Base-by-base conservation (phyloP, 1,140 invertebrate genomes). In the Ptiloglossa arizonensis region DNA sequence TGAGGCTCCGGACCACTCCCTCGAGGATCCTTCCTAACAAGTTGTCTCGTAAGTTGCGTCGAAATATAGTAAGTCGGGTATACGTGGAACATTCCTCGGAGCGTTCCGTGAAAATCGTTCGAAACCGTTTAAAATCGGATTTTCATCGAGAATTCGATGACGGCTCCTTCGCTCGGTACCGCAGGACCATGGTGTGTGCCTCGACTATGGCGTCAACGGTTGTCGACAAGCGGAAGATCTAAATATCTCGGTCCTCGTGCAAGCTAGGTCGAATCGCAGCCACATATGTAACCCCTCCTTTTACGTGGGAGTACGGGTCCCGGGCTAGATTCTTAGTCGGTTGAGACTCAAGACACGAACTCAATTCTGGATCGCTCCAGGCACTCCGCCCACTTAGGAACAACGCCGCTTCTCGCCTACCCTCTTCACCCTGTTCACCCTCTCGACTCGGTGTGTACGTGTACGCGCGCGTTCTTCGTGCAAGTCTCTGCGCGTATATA, bases 261-360 rank as follows among this genome's bases (percentile, higher is more conserved):
- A 72, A 59, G 50, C 32, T 38, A 29, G 46, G 56, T 59, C 24
- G 63, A 35, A 54, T 64, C 72, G 62, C n/a, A 57, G 38, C 63
- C 63, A 57, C 72, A 46, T 57, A 68, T 48, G 76, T 74, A 82
- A 82, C 52, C 22, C 41, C 29, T 57, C 56, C 64, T 44, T 60
- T 48, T 50, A 64, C 46, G 54, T 35, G 32, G 32, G 35, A 56
- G 66, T 22, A 41, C 44, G 32, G 48, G 60, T 78, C 79, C 79
- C 56, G 54, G 62, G 87, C 71, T 85, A 78, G 77, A 83, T 88
- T 87, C 84, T 80, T 72, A 77, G 78, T 86, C 68, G 79, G 79
- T 84, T 89, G 83, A 83, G 88, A 89, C 87, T 84, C 88, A 79
- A 82, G 85, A 85, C 85, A 90, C 89, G 88, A 90, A 90, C 87